Base-by-base conservation (phyloP, 2,888 invertebrate genomes). In the Phragmatobia fuliginosa region DNA sequence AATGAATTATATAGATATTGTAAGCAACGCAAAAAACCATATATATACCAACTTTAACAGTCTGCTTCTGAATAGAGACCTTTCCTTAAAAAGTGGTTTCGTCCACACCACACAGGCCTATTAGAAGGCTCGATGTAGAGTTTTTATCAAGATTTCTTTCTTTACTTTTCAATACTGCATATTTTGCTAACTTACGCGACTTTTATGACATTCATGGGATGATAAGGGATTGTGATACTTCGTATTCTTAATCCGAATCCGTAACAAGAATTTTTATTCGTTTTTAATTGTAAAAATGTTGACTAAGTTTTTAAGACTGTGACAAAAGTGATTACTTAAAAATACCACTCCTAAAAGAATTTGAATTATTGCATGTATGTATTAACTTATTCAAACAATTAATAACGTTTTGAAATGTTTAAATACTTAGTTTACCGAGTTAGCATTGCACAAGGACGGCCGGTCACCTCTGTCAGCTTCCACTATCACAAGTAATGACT, bases 401-500 rank as follows among this genome's bases (percentile, higher is more conserved):
- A 61, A 61, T 25, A 16, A 38, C 3, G 16, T 61, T 38, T 31
- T 2, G 45, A 28, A 45, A 21, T 32, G 45, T 4, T 60, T 33
- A 45, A n/a, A 32, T 45, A 28, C 41, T 14, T 32, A 62, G 21
- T 45, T 32, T 31, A 32, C 21, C 21, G 62, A 62, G n/a, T 31
- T n/a, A 41, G 38, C 41, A 60, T 25, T 28, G 41, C 0, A 62
- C 32, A 67, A 49, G 45, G 49, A 56, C 36, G 25, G 49, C 36
- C 36, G 25, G 49, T 52, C 33, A 56, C 64, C 64, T 56, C 36
- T 52, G 38, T 31, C 36, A 68, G 60, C 60, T 74, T 76, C 68
- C 76, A 73, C 64, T 71, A 74, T 68, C 62, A 58, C 66, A 64
- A 52, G 60, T 63, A 67, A 73, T 66, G 73, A 65, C 75, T 77